phyloP scores from a whole-genome alignment of 1,140 invertebrate species.

The Drosophila watanabei region DNA sequence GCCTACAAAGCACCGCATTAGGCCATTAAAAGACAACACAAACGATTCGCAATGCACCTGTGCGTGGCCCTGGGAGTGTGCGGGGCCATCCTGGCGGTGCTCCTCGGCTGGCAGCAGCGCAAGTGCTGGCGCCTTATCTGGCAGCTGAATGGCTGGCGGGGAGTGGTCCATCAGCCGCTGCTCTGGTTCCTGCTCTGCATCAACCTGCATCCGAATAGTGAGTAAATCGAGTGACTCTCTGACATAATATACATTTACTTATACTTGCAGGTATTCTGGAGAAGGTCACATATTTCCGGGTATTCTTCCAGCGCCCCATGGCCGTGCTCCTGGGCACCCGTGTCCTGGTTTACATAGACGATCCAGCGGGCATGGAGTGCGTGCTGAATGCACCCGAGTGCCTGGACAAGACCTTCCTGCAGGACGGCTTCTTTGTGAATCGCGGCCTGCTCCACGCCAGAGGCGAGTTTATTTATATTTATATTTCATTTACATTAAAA shows the following conservation, averaged over 20 bases:
- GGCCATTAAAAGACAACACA: conserved; percentile 6
- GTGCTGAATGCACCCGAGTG: conserved; percentile 77
- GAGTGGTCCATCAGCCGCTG: conserved; percentile 74
- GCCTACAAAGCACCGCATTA: conserved; percentile 73
- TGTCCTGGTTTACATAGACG: conserved; percentile 74
- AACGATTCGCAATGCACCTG: conserved; percentile 50
- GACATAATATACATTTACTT: neutral
- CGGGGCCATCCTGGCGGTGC: conserved; percentile 57
- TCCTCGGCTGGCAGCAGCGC: conserved; percentile 74
- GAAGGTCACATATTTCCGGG: conserved; percentile 62
- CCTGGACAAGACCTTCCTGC: conserved; percentile 78
- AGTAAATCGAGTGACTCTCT: neutral
- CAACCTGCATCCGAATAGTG: conserved; percentile 80
- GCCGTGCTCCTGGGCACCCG: conserved; percentile 72
- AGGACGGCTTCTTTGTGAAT: conserved; percentile 78
- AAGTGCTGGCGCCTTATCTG: conserved; percentile 82
- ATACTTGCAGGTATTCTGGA: conserved; percentile 62
- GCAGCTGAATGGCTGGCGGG: conserved; percentile 80
- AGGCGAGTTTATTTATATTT: conserved; percentile 30
- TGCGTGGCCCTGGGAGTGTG: conserved; percentile 66
- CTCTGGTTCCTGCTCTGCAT: conserved; percentile 75
- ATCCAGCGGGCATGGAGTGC: conserved; percentile 75
- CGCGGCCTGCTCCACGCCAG: conserved; percentile 73
- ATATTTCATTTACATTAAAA: neutral
- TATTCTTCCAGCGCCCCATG: conserved; percentile 62